These are phyloP conservation scores for Tiliqua scincoides DNA, from an alignment of 2,113 vertebrate genomes.

Conservation along the genomic window DNA sequence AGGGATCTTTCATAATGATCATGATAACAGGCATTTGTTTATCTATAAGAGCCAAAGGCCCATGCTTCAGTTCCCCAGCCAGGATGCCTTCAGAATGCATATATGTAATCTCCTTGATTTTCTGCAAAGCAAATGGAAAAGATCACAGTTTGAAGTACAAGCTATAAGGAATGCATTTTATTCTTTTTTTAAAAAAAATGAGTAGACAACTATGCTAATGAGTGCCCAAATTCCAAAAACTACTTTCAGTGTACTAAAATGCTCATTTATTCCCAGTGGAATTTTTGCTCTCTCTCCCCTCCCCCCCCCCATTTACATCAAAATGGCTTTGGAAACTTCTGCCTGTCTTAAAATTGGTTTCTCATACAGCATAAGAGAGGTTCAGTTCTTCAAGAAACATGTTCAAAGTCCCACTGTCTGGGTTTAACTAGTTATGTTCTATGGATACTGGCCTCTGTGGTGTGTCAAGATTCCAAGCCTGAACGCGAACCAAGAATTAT, in stretches of 20 bases:
- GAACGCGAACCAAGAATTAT: neutral
- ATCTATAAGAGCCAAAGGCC: constrained; percentile 91
- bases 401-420: neutral
- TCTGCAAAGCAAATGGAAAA: constrained; percentile 72
- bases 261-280: neutral
- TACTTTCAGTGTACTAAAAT: neutral
- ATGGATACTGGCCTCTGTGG: neutral
- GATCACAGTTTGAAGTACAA: constrained; percentile 12
- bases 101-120: constrained; percentile 99
- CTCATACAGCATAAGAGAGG: neutral
- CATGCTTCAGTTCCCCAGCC: constrained; percentile 95
- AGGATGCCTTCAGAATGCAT: constrained; percentile 98
- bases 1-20: constrained; percentile 94
- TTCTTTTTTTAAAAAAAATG: no score
- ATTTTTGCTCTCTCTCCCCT: neutral
- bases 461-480: neutral
- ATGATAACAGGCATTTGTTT: constrained; percentile 97
- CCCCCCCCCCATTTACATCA: neutral
- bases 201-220: neutral
- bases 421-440: neutral
- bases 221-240: neutral
- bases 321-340: neutral
- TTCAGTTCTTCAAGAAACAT: neutral
- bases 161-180: neutral
- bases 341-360: neutral